A percentile compares a stretch with the other conserved stretches of the same genome.
Conservation (phyloP, 2,113 vertebrate species). For the Rhynchomys soricoides region DNA sequence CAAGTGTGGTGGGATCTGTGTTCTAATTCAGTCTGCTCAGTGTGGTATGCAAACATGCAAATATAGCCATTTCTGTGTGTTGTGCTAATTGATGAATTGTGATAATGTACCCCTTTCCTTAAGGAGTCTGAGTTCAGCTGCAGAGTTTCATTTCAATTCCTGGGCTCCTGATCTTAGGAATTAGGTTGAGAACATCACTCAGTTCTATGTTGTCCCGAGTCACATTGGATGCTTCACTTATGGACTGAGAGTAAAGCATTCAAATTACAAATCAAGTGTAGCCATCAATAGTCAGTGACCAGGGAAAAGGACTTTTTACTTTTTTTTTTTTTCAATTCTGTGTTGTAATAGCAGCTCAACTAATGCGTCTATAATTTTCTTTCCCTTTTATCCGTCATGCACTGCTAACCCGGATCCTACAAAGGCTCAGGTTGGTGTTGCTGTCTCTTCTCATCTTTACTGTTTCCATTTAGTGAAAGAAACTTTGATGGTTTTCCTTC, state of each 20-base stretch:
- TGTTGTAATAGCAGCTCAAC: conserved; percentile 86
- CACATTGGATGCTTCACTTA: conserved; percentile 46
- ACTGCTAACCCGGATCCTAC: conserved; percentile 97
- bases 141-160: background rate
- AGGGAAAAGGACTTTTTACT: conserved; percentile 63
- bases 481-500: conserved; percentile 78
- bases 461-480: conserved; percentile 84
- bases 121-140: conserved; percentile 52
- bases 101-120: conserved; percentile 12
- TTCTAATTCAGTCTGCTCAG: background rate
- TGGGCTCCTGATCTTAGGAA: conserved; percentile 42
- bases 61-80: background rate
- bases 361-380: conserved; percentile 96
- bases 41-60: background rate
- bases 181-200: background rate
- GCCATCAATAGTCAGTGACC: conserved; percentile 68
- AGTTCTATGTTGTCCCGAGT: conserved; percentile 3
- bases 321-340: conserved; percentile 71
- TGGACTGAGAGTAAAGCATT: conserved; percentile 46
- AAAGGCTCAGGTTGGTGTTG: conserved; percentile 99
- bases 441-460: conserved; percentile 90
- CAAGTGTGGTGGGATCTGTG: background rate
- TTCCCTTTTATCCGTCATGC: conserved; percentile 93
- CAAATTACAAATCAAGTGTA: conserved; percentile 68
- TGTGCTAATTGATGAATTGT: background rate